Conservation (phyloP, 23 tunicate species). For the Ciona savignyi region DNA sequence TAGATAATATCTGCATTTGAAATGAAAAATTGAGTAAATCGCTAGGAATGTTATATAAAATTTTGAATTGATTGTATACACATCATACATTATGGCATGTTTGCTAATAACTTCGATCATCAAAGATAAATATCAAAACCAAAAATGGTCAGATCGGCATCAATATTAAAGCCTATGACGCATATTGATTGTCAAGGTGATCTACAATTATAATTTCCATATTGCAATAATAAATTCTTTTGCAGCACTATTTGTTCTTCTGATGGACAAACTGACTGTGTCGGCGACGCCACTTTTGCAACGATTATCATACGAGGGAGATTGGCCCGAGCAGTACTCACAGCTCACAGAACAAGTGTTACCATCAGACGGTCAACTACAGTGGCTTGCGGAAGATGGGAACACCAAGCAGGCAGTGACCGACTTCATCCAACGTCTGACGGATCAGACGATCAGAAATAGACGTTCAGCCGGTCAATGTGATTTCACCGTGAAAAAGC, state of each 20-base stretch:
- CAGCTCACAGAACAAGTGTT: neutral
- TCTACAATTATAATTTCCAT: too few species aligned
- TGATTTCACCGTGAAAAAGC: neutral
- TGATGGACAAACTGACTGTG: neutral
- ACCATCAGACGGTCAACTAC: neutral
- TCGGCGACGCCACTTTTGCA: slow-evolving; percentile 1
- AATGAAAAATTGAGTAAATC: too few species aligned
- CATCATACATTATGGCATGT: too few species aligned
- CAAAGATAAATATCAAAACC: too few species aligned
- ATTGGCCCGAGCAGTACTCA: neutral
- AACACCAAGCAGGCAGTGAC: neutral
- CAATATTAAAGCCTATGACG: too few species aligned
- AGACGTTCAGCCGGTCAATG: neutral
- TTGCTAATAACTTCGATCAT: too few species aligned
- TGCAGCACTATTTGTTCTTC: neutral
- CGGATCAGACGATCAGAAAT: neutral
- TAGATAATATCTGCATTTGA: too few species aligned
- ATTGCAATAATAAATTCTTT: too few species aligned
- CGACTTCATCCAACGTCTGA: neutral
- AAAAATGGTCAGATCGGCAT: too few species aligned
- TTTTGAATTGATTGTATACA: too few species aligned
- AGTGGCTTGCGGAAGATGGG: neutral
- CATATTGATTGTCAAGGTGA: too few species aligned
- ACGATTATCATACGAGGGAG: neutral
- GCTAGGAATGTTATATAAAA: too few species aligned